Conservation (phyloP, 2,113 vertebrate genomes). For the Mustelus asterias region DNA sequence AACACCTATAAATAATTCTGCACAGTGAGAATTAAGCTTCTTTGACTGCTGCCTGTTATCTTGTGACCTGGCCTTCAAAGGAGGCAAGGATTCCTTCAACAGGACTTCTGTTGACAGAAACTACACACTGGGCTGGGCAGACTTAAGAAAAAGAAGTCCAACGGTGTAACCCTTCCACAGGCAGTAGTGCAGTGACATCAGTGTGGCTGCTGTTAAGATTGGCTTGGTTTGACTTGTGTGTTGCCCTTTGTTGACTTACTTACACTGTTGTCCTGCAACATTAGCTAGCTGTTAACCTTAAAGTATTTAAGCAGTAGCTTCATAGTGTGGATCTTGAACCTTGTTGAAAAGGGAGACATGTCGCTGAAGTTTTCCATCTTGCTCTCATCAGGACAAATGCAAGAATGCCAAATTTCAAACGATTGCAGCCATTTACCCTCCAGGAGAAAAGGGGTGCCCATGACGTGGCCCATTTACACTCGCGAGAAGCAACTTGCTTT, state of each 20-base stretch:
- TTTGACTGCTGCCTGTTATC: background rate
- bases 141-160: background rate
- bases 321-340: background rate
- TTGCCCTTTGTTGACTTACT: background rate
- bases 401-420: background rate
- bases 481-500: background rate
- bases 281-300: background rate
- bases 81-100: background rate
- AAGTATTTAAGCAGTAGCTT: background rate
- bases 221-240: background rate
- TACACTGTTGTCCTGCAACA: background rate
- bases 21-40: background rate
- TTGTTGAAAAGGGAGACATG: background rate
- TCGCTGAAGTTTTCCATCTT: background rate
- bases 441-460: too few species aligned
- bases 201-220: background rate
- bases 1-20: background rate
- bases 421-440: background rate
- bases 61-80: background rate
- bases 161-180: background rate
- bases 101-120: too few species aligned
- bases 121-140: too few species aligned
- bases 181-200: background rate
- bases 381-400: background rate
- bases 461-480: background rate